phyloP scores from a whole-genome alignment of 2,113 vertebrate genomes.

The Clinocottus analis region DNA sequence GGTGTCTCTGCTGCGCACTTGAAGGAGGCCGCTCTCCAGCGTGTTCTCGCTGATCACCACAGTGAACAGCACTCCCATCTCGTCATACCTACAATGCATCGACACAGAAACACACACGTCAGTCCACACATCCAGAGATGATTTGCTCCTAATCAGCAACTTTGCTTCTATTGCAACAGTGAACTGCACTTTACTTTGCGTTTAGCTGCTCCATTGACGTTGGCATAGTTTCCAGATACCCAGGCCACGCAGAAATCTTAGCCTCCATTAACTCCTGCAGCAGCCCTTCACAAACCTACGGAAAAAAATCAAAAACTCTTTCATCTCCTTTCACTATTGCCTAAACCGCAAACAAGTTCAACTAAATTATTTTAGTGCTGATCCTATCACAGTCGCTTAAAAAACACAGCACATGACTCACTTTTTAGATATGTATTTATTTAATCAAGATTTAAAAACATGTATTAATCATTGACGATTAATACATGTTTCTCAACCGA shows the following conservation, averaged over 20 bases:
- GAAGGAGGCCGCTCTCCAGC: constrained; percentile 91
- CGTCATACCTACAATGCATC: constrained; percentile 88
- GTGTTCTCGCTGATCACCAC: constrained; percentile 88
- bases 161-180: not conserved
- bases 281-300: constrained; percentile 93
- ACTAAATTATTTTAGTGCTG: not conserved
- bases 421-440: not conserved
- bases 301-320: constrained; percentile 1
- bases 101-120: not conserved
- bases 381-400: not conserved
- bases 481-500: not conserved
- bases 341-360: not conserved
- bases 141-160: not conserved
- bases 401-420: not conserved
- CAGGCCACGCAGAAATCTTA: constrained; percentile 92
- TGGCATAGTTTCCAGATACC: constrained; percentile 88
- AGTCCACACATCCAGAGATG: not conserved
- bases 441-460: not conserved
- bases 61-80: constrained; percentile 95
- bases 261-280: constrained; percentile 88
- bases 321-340: not conserved
- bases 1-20: constrained; percentile 92
- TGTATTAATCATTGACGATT: not conserved
- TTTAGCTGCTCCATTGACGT: constrained; percentile 89
- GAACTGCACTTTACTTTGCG: constrained; percentile 83